Evolutionary conservation across 2,113 vertebrate genomes (phyloP), one percentile per base, ranked within the genome.

Genomic region (Peromyscus polionotus): DNA sequence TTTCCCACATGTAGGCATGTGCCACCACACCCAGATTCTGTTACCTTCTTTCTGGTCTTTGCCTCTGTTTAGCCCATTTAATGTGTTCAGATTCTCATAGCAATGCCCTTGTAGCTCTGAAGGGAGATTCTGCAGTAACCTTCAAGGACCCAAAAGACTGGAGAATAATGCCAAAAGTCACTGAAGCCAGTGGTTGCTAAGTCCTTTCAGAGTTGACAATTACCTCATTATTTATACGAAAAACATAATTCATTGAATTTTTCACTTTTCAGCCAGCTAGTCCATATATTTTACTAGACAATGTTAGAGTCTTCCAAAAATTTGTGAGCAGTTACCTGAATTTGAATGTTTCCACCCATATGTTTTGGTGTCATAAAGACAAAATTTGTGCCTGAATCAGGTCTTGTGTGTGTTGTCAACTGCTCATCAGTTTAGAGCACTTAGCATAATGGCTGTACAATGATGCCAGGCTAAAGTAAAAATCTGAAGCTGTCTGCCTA

Each of bases 281-380:
- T 76, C 31, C 28, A 33, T 91, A 24, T 57, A n/a, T 86, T 73
- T 36, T 14, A 63, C 24, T 61, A 83, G 28, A 86, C n/a, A 67
- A 7, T 83, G 24, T 51, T 72, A 75, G 2, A 26, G 6, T 89
- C 59, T 93, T 76, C 59, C 9, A 86, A 86, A 67, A 51, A 63
- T 83, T 51, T 28, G 10, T 85, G 45, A n/a, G 36, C 8, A 70
- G 12, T 90, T 61, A 28, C 42, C 51, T 86, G 16, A 89, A 72
- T 94, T 89, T 86, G 54, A 65, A 59, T 88, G 42, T 89, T 94
- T 83, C 39, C 42, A 77, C 31, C 36, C 86, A 1, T 45, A 13
- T 89, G 33, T 93, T 89, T 96, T 83, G 36, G 57, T 96, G 59
- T 31, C 63, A 87, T 92, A 67, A 73, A 94, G 88, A 88, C 70